These are phyloP conservation scores for Leistus spinibarbis DNA, from an alignment of 2,888 invertebrate species.

Conservation along the genomic window DNA sequence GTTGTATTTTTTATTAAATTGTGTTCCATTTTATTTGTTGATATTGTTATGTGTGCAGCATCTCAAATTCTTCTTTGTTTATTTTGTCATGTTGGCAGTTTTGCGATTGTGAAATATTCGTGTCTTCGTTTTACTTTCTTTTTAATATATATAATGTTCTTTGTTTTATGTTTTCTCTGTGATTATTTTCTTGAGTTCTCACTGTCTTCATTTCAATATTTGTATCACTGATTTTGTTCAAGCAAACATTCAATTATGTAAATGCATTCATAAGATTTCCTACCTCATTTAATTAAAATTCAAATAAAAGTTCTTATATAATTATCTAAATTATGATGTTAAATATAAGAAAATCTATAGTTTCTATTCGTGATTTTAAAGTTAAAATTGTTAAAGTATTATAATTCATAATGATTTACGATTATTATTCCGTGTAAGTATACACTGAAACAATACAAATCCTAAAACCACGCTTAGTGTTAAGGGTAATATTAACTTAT, in stretches of 20 bases:
- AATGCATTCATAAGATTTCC: background rate
- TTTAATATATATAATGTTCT: background rate
- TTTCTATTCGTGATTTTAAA: too few species aligned
- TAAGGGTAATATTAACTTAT: too few species aligned
- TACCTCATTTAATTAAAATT: background rate
- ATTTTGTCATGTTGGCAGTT: background rate
- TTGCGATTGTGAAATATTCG: background rate
- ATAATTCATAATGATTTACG: too few species aligned
- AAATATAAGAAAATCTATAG: too few species aligned
- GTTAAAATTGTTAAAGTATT: too few species aligned
- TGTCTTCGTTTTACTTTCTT: background rate
- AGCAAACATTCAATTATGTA: background rate
- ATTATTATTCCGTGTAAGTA: too few species aligned
- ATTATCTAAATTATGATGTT: background rate
- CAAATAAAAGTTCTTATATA: background rate
- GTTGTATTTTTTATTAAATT: background rate
- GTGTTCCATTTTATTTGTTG: background rate
- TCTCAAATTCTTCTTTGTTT: background rate
- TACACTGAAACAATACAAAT: too few species aligned
- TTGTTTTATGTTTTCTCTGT: constrained; percentile 10
- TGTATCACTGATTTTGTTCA: background rate
- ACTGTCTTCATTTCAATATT: background rate
- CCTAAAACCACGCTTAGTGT: too few species aligned
- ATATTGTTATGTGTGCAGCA: background rate
- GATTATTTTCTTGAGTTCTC: background rate